These are phyloP conservation scores for Amblyornis subalaris DNA, from an alignment of 2,113 vertebrate genomes.

Conservation along the genomic window DNA sequence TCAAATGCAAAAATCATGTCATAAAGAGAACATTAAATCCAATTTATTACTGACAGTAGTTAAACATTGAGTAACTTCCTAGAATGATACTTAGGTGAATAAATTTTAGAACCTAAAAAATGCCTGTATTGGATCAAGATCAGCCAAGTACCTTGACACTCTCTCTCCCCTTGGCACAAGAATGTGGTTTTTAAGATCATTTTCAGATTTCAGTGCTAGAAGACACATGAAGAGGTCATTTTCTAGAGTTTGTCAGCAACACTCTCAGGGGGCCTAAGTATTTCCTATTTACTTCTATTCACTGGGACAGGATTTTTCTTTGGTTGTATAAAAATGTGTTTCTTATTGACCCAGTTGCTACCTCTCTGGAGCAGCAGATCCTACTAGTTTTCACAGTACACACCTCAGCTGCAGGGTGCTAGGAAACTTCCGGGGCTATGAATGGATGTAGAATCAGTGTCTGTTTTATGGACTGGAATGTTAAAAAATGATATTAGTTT, in stretches of 20 bases:
- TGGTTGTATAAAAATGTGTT: not conserved
- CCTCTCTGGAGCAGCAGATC: not conserved
- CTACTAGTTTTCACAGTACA: not conserved
- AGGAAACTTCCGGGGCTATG: not conserved
- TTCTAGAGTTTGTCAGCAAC: not conserved
- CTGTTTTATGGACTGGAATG: not conserved
- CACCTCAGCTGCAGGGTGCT: not conserved
- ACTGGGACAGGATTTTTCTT: not conserved
- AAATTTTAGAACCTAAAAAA: not conserved
- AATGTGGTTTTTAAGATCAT: not conserved
- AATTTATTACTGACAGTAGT: not conserved
- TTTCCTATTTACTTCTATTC: not conserved
- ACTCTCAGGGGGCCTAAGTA: not conserved
- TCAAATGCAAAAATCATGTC: accelerated
- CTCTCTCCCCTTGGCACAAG: not conserved
- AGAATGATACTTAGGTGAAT: not conserved
- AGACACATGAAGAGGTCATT: not conserved
- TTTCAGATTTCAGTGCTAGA: not conserved
- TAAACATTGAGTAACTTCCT: not conserved
- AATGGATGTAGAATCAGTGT: not conserved
- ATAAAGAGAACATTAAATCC: not conserved
- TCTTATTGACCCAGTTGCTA: not conserved
- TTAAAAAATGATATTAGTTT: not conserved
- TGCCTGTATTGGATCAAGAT: not conserved
- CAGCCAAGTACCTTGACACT: not conserved